Evolutionary conservation across 2,888 invertebrate genomes (phyloP), one percentile per base, ranked within the genome.

Genomic region (Drosophila prostipennis): DNA sequence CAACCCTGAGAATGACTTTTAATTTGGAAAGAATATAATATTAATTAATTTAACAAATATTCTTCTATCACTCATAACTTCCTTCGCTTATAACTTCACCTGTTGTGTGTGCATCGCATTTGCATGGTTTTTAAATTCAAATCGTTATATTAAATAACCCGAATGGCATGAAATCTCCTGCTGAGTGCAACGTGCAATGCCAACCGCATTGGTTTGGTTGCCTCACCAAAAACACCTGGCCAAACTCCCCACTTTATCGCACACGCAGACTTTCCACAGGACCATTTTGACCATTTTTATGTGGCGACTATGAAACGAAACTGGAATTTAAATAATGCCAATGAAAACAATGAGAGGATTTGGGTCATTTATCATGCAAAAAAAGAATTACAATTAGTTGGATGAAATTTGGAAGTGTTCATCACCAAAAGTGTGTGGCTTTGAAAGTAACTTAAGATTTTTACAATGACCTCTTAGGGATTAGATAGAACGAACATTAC

Each of bases 201-300:
- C 32, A 45, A 45, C 45, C 45, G 40, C 54, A 43, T 32, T 16
- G 29, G 16, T 16, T 29, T 40, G 13, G 40, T 29, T 13, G 13
- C 39, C 29, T 13, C 53, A 29, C 40, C 13, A 40, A 19, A 16
- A 42, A 6, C n/a, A 6, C 16, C 6, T 19, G 19, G 5, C 39
- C 43, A 54, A 42, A 11, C 19, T 19, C 32, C 32, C 19, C 32
- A 32, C 34, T 23, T 34, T 34, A 34, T 48, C 48, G 34, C 48
- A 48, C 34, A 55, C 32, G 8, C 45, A 45, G n/a, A 19, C 11
- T 23, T n/a, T 43, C 45, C 32, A 11, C 45, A 45, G n/a, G 19
- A 7, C n/a, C n/a, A n/a, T n/a, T 34, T 34, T 45, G 43, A 55
- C 45, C 32, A 70, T 10, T 7, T 69, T 43, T 19, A 59, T 26